phyloP scores from a whole-genome alignment of 2,113 vertebrate species.

The Grus americana region DNA sequence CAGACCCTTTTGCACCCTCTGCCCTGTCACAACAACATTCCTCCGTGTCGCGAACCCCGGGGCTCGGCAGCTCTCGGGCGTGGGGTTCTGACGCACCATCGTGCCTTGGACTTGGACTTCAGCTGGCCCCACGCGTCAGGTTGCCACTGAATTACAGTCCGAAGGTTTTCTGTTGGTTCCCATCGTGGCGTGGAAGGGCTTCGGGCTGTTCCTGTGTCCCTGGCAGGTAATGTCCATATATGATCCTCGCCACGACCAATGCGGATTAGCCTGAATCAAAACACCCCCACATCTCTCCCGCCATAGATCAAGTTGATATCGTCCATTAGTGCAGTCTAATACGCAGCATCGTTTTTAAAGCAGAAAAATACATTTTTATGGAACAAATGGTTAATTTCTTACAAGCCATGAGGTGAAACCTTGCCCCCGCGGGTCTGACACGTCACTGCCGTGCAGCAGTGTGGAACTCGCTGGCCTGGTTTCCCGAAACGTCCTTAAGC shows the following conservation, averaged over 20 bases:
- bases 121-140: accelerated
- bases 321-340: not conserved
- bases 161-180: not conserved
- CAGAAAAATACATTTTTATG: not conserved
- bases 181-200: accelerated
- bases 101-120: not conserved
- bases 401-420: not conserved
- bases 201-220: not conserved
- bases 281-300: not conserved
- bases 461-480: not conserved
- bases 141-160: not conserved
- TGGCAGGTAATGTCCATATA: accelerated
- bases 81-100: accelerated
- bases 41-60: accelerated
- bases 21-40: not conserved
- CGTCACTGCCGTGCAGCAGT: accelerated
- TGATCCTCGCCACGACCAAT: not conserved
- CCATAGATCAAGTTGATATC: accelerated
- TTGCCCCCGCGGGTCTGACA: not conserved
- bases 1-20: no score
- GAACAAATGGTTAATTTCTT: not conserved
- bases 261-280: not conserved
- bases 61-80: not conserved
- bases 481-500: not conserved
- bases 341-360: not conserved